A percentile compares a stretch with the other conserved stretches of the same genome.
These are phyloP conservation scores for Xanthorhoe designata DNA, from an alignment of 2,888 invertebrate genomes.

Conservation along the genomic window DNA sequence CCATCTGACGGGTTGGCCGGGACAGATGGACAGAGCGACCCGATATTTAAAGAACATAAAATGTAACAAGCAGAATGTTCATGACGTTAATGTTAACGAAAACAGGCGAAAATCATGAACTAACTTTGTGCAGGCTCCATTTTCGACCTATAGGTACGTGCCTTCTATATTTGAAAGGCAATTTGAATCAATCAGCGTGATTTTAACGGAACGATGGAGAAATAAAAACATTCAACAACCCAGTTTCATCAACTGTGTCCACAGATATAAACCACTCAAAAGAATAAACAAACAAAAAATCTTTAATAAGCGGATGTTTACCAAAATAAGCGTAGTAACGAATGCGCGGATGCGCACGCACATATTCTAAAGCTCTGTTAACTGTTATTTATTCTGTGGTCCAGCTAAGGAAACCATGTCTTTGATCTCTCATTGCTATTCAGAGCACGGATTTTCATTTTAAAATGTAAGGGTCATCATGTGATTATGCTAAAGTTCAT, in stretches of 20 bases:
- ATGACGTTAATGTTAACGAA: background rate
- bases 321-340: constrained; percentile 42
- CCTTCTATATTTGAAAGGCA: background rate
- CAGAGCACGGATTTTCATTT: constrained; percentile 22
- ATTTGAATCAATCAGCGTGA: background rate
- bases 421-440: constrained; percentile 36
- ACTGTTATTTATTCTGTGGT: background rate
- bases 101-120: background rate
- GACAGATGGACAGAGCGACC: constrained; percentile 10
- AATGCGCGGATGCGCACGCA: constrained; percentile 39
- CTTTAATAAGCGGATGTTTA: constrained; percentile 45
- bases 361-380: constrained; percentile 6
- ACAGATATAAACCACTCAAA: constrained; percentile 33
- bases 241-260: constrained; percentile 11
- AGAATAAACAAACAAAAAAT: constrained; percentile 32
- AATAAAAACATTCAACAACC: constrained; percentile 6
- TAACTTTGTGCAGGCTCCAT: background rate
- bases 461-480: background rate
- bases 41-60: background rate
- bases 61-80: background rate
- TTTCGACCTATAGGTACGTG: background rate
- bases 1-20: background rate
- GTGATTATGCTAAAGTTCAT: no score
- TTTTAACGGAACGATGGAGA: constrained; percentile 9
- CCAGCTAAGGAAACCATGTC: constrained; percentile 1